Evolutionary conservation across 2,888 invertebrate genomes (phyloP).

Genomic region (Dilophus febrilis): DNA sequence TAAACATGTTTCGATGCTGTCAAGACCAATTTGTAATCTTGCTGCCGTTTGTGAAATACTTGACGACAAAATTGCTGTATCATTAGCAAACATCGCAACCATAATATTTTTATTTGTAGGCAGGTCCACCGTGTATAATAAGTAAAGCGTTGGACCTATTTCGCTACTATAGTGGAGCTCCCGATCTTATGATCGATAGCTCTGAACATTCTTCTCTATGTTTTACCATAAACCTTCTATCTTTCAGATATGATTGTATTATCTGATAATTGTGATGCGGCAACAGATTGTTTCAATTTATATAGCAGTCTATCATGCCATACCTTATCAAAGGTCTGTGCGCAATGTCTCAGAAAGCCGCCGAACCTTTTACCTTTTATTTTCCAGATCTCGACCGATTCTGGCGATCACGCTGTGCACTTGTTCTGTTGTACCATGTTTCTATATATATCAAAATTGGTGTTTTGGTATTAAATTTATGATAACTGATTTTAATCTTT

Average conservation of each 20-base stretch:
- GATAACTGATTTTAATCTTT: neutral
- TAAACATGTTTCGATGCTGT: neutral
- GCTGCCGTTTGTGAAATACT: neutral
- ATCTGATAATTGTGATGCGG: neutral
- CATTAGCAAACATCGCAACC: slow-evolving; percentile 12
- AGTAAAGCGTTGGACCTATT: slow-evolving; percentile 11
- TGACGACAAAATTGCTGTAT: slow-evolving; percentile 8
- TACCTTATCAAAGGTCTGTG: slow-evolving; percentile 2
- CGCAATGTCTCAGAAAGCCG: slow-evolving; percentile 1
- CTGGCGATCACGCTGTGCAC: neutral
- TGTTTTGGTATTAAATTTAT: neutral
- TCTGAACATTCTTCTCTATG: slow-evolving; percentile 4
- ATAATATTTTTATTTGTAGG: slow-evolving; percentile 7
- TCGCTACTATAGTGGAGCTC: slow-evolving; percentile 13
- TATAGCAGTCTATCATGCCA: neutral
- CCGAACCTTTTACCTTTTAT: slow-evolving; percentile 1
- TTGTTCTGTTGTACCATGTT: neutral
- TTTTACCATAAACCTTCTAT: slow-evolving; percentile 6
- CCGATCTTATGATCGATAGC: neutral
- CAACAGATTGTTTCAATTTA: neutral
- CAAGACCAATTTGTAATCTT: neutral
- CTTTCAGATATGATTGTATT: slow-evolving; percentile 3
- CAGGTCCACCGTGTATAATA: slow-evolving; percentile 11
- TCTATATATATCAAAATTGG: neutral
- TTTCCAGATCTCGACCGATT: neutral